Percentiles rank a stretch among this genome's conserved stretches.
Conservation (phyloP, 2,797 vertebrate species). For the Protonibea diacanthus region DNA sequence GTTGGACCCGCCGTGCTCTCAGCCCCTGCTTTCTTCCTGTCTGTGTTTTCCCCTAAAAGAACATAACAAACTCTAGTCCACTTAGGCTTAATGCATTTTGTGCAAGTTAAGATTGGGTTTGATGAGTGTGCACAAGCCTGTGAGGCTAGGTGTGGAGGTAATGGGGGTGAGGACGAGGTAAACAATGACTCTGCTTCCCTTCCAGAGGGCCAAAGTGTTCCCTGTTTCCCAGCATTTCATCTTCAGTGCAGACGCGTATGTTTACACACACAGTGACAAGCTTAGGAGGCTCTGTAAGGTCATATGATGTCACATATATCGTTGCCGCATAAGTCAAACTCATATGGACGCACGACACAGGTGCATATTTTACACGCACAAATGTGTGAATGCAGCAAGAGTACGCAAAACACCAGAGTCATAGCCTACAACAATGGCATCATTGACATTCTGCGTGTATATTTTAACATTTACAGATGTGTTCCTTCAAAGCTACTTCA, state of each 20-base stretch:
- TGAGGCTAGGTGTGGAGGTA: constrained; percentile 44
- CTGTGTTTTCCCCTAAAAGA: constrained; percentile 59
- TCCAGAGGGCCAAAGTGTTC: constrained; percentile 25
- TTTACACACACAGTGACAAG: constrained; percentile 8
- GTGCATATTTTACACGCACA: not conserved
- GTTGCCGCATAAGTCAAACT: not conserved
- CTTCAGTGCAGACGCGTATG: not conserved
- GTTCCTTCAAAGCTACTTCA: not conserved
- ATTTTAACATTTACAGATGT: constrained; percentile 22
- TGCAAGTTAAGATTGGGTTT: constrained; percentile 38
- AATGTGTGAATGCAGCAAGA: not conserved
- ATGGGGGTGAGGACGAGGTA: constrained; percentile 30
- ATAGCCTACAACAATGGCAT: not conserved
- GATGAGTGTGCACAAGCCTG: constrained; percentile 48
- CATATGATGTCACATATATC: not conserved
- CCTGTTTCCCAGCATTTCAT: constrained; percentile 15
- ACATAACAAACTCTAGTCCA: constrained; percentile 69
- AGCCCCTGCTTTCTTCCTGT: constrained; percentile 33
- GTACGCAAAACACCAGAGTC: not conserved
- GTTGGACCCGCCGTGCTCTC: constrained; percentile 34
- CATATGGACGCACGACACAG: not conserved
- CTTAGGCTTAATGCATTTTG: constrained; percentile 71
- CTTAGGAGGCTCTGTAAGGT: not conserved
- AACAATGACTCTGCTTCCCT: constrained; percentile 33
- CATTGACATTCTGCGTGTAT: not conserved